A percentile compares a stretch with the other conserved stretches of the same genome.
phyloP scores from a whole-genome alignment of 1,140 invertebrate genomes.

The Drosophila santomea region DNA sequence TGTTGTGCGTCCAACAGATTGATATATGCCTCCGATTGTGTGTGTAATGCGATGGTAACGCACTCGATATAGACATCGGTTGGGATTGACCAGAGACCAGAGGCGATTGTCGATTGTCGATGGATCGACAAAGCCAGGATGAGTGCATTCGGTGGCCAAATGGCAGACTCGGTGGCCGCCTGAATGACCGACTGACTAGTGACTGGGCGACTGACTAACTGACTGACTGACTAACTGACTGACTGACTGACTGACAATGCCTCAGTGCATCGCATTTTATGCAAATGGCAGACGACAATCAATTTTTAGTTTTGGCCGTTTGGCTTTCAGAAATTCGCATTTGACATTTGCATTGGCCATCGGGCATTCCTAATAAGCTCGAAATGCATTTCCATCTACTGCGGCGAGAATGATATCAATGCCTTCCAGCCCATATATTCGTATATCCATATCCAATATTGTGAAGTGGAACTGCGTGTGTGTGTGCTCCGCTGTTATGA shows the following conservation, averaged over 20 bases:
- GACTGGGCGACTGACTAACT: background rate
- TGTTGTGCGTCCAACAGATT: constrained; percentile 61
- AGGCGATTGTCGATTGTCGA: constrained; percentile 39
- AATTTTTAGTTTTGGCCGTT: constrained; percentile 58
- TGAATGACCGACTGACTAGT: constrained; percentile 8
- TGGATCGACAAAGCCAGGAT: constrained; percentile 65
- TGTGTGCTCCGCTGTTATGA: constrained; percentile 16
- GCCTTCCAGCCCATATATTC: background rate
- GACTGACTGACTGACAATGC: constrained; percentile 37
- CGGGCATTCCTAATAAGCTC: constrained; percentile 16
- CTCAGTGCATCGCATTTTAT: constrained; percentile 52
- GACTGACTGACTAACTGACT: background rate
- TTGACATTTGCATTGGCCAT: constrained; percentile 35
- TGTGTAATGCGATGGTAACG: constrained; percentile 41
- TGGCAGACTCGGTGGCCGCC: constrained; percentile 14
- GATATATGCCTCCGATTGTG: constrained; percentile 38
- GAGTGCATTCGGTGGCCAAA: constrained; percentile 11
- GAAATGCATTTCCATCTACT: constrained; percentile 39
- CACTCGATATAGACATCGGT: constrained; percentile 53
- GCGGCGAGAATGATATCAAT: constrained; percentile 43
- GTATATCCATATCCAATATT: constrained; percentile 5
- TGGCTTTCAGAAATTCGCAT: constrained; percentile 34
- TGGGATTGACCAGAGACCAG: constrained; percentile 17
- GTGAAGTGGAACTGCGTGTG: constrained; percentile 9
- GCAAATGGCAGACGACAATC: constrained; percentile 70